Percentiles rank a stretch among this genome's conserved stretches.
Evolutionary conservation across 2,113 vertebrate species (phyloP).

Genomic region (Xyliphius kryptos): DNA sequence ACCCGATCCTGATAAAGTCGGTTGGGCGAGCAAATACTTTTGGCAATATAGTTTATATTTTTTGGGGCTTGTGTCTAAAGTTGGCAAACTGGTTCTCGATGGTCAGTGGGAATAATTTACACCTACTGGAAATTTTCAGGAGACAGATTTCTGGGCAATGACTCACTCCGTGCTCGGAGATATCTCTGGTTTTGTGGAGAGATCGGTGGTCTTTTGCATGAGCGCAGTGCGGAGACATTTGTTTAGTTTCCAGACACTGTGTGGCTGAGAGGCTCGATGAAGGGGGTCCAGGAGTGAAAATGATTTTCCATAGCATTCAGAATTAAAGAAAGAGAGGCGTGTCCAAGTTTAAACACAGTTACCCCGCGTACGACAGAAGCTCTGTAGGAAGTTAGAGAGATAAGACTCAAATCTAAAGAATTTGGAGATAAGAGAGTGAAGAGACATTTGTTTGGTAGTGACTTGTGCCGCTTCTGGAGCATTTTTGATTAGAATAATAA

Average conservation of each 20-base stretch:
- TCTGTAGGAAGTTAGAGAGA: slow-evolving; percentile 4
- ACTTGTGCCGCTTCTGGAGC: background rate
- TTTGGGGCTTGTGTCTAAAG: slow-evolving; percentile 31
- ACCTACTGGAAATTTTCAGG: slow-evolving; percentile 65
- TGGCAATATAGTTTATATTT: too few relatives aligned
- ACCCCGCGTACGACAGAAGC: slow-evolving; percentile 1
- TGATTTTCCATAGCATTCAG: slow-evolving; percentile 30
- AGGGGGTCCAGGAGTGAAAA: slow-evolving; percentile 47
- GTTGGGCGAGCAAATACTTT: too few relatives aligned
- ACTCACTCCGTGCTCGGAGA: slow-evolving; percentile 65
- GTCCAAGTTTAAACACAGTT: slow-evolving; percentile 27
- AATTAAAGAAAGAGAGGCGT: slow-evolving; percentile 26
- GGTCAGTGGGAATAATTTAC: slow-evolving; percentile 57
- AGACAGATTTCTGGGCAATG: slow-evolving; percentile 53
- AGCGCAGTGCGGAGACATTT: slow-evolving; percentile 54
- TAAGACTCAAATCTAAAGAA: background rate
- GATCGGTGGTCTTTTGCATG: slow-evolving; percentile 54
- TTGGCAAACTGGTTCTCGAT: slow-evolving; percentile 53
- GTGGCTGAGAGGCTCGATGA: slow-evolving; percentile 53
- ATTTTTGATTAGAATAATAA: slow-evolving; percentile 2
- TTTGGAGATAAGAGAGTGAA: slow-evolving; percentile 1
- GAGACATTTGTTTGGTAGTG: background rate
- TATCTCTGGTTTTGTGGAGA: slow-evolving; percentile 52
- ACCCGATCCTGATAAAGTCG: too few relatives aligned
- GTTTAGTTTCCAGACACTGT: slow-evolving; percentile 67